Evolutionary conservation across 2,797 vertebrate species (phyloP).

Genomic region (Phoeniculus purpureus): DNA sequence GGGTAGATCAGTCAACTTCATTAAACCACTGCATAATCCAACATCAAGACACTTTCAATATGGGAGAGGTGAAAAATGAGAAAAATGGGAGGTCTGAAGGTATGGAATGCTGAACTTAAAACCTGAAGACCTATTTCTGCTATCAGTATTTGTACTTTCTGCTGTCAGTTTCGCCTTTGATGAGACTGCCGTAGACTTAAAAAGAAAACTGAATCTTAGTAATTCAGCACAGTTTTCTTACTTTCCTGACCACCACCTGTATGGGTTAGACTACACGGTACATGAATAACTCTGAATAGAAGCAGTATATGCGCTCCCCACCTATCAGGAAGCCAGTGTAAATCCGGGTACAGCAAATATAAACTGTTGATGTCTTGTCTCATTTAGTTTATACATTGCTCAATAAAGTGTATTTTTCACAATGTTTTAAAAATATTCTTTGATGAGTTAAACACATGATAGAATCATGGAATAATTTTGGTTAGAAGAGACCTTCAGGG

Average conservation of each 20-base stretch:
- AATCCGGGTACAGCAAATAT: neutral
- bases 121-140: neutral
- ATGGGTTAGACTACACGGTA: conserved; percentile 10
- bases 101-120: neutral
- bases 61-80: neutral
- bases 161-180: neutral
- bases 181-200: neutral
- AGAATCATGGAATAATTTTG: too few species aligned
- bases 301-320: neutral
- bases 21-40: neutral
- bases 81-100: neutral
- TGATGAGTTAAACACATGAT: neutral
- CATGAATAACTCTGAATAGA: neutral
- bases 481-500: too few species aligned
- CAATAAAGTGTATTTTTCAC: neutral
- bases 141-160: neutral
- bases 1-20: neutral
- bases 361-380: neutral
- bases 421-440: neutral
- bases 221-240: neutral
- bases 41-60: neutral
- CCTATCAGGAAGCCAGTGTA: neutral
- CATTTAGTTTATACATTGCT: neutral
- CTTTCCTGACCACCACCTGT: conserved; percentile 10
- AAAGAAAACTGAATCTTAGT: neutral